phyloP scores from a whole-genome alignment of 2,113 vertebrate species.

The Urocynchramus pylzowi region DNA sequence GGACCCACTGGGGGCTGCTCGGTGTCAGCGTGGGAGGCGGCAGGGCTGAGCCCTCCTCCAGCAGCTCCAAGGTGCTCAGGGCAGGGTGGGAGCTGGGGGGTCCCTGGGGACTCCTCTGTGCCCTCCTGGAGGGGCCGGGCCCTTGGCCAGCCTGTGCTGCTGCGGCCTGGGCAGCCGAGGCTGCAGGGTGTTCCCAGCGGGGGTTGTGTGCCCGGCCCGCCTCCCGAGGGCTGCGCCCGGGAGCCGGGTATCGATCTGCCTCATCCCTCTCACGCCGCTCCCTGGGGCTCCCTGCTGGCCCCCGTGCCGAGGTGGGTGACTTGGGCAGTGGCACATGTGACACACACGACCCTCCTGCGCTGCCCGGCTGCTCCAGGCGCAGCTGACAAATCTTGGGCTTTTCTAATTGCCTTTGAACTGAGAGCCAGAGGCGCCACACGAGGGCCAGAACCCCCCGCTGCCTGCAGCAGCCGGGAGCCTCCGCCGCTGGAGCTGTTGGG shows the following conservation, averaged over 20 bases:
- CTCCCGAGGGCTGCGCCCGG: fast-evolving
- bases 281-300: fast-evolving
- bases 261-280: fast-evolving
- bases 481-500: not conserved
- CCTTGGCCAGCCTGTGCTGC: fast-evolving
- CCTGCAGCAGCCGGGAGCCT: not conserved
- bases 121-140: fast-evolving
- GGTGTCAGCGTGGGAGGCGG: not conserved
- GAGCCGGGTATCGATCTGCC: fast-evolving
- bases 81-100: not conserved
- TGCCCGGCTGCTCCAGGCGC: not conserved
- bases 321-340: not conserved
- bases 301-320: fast-evolving
- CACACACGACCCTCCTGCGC: fast-evolving
- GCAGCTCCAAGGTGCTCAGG: not conserved
- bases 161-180: not conserved
- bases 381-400: not conserved
- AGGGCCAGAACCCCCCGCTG: not conserved
- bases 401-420: not conserved
- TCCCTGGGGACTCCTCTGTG: not conserved
- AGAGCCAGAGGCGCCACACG: not conserved
- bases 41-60: not conserved
- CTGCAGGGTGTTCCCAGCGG: not conserved
- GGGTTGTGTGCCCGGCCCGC: not conserved
- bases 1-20: not conserved